These are phyloP conservation scores for Sarcophaga subvicina DNA, from an alignment of 2,888 invertebrate species.

Conservation along the genomic window DNA sequence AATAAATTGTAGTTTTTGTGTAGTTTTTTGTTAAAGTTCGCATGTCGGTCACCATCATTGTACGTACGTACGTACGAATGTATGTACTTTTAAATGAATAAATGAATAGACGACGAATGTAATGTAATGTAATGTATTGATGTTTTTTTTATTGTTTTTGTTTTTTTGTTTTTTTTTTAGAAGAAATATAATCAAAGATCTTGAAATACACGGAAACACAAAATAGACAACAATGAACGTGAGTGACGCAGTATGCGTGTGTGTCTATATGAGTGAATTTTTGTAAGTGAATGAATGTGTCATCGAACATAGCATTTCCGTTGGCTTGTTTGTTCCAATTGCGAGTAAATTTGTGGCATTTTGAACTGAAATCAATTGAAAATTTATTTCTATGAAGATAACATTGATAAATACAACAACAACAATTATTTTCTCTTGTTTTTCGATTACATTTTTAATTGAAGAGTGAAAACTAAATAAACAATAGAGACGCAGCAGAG, in stretches of 20 bases:
- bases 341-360: constrained; percentile 55
- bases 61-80: background rate
- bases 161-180: background rate
- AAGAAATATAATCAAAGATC: constrained; percentile 6
- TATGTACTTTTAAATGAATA: constrained; percentile 1
- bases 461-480: constrained; percentile 18
- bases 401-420: background rate
- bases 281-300: constrained; percentile 25
- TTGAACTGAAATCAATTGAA: constrained; percentile 65
- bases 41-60: background rate
- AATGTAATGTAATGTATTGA: background rate
- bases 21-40: background rate
- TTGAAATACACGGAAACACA: background rate
- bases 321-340: constrained; percentile 54
- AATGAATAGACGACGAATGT: background rate
- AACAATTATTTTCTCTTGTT: background rate
- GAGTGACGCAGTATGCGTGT: constrained; percentile 33
- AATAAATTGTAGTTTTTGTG: background rate
- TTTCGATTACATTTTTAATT: constrained; percentile 7
- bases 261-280: background rate
- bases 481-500: constrained; percentile 1
- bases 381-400: constrained; percentile 27
- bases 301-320: constrained; percentile 36
- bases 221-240: background rate
- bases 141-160: background rate